A percentile compares a stretch with the other conserved stretches of the same genome.
Evolutionary conservation across 2,113 vertebrate genomes (phyloP).

Genomic region (Alaudala cheleensis): DNA sequence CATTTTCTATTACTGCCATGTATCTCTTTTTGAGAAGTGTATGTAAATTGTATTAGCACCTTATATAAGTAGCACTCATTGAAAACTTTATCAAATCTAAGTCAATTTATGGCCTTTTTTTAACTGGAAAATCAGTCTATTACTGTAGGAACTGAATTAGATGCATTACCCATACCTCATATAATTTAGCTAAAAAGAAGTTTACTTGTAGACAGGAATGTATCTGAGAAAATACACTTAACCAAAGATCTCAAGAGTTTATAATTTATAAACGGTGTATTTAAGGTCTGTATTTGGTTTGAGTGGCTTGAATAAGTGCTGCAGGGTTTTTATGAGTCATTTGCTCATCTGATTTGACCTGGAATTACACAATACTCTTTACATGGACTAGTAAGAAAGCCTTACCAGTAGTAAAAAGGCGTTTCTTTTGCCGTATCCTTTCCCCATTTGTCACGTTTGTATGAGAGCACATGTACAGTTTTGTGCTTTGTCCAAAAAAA

Average conservation of each 20-base stretch:
- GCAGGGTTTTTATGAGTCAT: not conserved
- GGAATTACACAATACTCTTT: not conserved
- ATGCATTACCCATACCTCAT: not conserved
- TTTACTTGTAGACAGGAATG: not conserved
- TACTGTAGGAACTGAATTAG: not conserved
- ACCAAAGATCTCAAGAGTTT: not conserved
- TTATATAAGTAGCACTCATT: not conserved
- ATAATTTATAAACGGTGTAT: not conserved
- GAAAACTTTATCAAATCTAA: not conserved
- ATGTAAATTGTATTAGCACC: not conserved
- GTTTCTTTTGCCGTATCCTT: not conserved
- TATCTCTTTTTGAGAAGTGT: not conserved
- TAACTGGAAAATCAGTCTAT: not conserved
- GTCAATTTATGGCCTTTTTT: not conserved
- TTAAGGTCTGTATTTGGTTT: not conserved
- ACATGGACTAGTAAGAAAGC: not conserved
- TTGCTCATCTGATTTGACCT: not conserved
- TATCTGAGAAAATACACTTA: not conserved
- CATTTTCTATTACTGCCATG: not conserved
- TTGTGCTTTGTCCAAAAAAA: not conserved
- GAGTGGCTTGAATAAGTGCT: not conserved
- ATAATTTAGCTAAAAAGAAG: not conserved
- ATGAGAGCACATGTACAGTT: accelerated
- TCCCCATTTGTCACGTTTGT: not conserved
- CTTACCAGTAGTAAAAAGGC: not conserved